Percentiles rank a stretch among this genome's conserved stretches.
Evolutionary conservation across 1,140 invertebrate genomes (phyloP).

Genomic region (Aphelinus certus): DNA sequence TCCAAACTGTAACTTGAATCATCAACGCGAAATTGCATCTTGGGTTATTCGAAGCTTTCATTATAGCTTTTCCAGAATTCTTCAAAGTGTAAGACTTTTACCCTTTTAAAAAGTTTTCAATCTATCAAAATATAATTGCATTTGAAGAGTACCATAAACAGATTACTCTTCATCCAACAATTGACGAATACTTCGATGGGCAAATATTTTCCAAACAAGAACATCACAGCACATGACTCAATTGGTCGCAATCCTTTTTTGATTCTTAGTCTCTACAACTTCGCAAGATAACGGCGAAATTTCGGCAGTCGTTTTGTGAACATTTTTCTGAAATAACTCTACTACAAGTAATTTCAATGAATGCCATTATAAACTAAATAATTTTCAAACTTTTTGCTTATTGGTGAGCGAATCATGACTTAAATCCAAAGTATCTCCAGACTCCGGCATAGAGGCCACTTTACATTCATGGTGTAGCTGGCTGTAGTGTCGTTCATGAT

Average conservation of each 20-base stretch:
- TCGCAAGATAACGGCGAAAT: too few species aligned
- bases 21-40: not conserved
- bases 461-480: constrained; percentile 16
- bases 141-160: too few species aligned
- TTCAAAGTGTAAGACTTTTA: too few species aligned
- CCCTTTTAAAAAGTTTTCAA: too few species aligned
- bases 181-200: constrained; percentile 8
- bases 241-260: not conserved
- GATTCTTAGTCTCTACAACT: too few species aligned
- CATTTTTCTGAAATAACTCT: too few species aligned
- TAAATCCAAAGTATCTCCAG: constrained; percentile 47
- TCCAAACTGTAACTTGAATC: not conserved
- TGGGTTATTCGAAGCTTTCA: not conserved
- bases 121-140: too few species aligned
- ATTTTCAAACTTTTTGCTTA: constrained; percentile 16
- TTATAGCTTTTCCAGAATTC: not conserved
- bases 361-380: not conserved
- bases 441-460: constrained; percentile 29
- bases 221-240: not conserved
- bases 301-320: too few species aligned
- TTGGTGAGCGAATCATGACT: constrained; percentile 13
- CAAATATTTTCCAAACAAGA: constrained; percentile 5
- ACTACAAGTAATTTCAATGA: too few species aligned
- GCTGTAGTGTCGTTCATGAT: constrained; percentile 56
- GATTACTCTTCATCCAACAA: not conserved